Evolutionary conservation across 2,113 vertebrate species (phyloP), one percentile per base, ranked within the genome.

Genomic region (Podiceps cristatus): DNA sequence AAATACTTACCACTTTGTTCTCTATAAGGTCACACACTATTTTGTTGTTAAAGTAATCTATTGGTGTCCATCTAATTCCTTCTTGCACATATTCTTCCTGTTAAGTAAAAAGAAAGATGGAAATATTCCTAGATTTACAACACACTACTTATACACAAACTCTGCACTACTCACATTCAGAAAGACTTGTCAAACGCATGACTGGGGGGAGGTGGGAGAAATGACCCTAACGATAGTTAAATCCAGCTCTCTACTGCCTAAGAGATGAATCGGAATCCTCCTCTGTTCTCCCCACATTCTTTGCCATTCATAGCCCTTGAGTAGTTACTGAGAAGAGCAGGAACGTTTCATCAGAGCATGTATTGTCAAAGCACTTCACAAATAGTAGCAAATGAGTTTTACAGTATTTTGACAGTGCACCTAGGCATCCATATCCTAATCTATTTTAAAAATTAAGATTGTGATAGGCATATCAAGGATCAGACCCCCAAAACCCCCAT

Each of bases 1-100:
- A 74, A 78, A 55, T 49, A 97, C 98, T 98, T 97, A 99, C 98
- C 74, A 99, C 98, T 99, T 99, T 99, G 98, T 99, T 99, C 95
- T 99, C 99, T 84, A 99, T 99, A 93, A 99, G 99, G 93, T 99
- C 99, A 69, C 99, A 99, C 52, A 99, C 99, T 15, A 99, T 98
- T 98, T 99, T 99, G 96, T 99, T 99, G 97, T 99, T 99, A 66
- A 99, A 99, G 94, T 99, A 99, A 4, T 99, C 99, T 47, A 99
- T 99, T 28, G 98, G 98, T 9, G 98, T 99, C 99, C 99, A 99
- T 66, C 98, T 98, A 79, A 99, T 99, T 86, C 99, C 99, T 96
- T 99, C 99, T 92, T 99, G 99, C 66, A 99, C 98, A 3, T 99
- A 99, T 91, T 99, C 99, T 95, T 99, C 99, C 99, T 99, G 73